A percentile compares a stretch with the other conserved stretches of the same genome.
These are phyloP conservation scores for Bombus superbus DNA, from an alignment of 1,140 invertebrate species.

Conservation along the genomic window DNA sequence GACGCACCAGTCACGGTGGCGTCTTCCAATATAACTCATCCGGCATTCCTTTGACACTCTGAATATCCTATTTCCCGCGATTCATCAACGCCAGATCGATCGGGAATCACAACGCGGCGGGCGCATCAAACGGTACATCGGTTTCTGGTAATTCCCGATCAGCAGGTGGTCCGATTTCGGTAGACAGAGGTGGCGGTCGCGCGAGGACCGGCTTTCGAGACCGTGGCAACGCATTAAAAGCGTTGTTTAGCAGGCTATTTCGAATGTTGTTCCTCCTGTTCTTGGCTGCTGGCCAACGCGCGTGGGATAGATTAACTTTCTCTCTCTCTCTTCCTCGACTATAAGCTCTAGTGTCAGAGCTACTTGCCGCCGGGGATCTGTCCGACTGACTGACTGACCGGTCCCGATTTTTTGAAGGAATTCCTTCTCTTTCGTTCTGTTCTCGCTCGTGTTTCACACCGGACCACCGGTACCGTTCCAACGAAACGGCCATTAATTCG, in stretches of 20 bases:
- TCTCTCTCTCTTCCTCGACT: conserved; percentile 37
- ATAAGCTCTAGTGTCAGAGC: conserved; percentile 66
- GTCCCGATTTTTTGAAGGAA: conserved; percentile 7
- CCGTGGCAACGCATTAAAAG: conserved; percentile 58
- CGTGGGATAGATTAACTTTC: conserved; percentile 76
- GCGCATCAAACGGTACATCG: conserved; percentile 30
- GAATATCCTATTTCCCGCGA: conserved; percentile 22
- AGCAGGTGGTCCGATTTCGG: conserved; percentile 60
- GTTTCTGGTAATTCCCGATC: conserved; percentile 53
- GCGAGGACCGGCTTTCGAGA: conserved; percentile 12
- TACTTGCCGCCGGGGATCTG: conserved; percentile 67
- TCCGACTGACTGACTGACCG: conserved; percentile 50
- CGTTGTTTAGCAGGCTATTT: conserved; percentile 71
- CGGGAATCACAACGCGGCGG: conserved; percentile 14
- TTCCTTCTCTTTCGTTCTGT: not conserved
- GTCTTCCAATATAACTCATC: not conserved
- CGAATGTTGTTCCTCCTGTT: conserved; percentile 70
- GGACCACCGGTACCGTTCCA: conserved; percentile 38
- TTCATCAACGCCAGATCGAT: not conserved
- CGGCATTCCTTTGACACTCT: not conserved
- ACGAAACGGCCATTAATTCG: conserved; percentile 43
- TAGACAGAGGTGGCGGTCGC: conserved; percentile 17
- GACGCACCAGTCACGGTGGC: not conserved
- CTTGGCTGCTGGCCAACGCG: conserved; percentile 57
- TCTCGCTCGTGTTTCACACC: not conserved